Conservation (phyloP, 2,113 vertebrate species). For the Ellobius talpinus region DNA sequence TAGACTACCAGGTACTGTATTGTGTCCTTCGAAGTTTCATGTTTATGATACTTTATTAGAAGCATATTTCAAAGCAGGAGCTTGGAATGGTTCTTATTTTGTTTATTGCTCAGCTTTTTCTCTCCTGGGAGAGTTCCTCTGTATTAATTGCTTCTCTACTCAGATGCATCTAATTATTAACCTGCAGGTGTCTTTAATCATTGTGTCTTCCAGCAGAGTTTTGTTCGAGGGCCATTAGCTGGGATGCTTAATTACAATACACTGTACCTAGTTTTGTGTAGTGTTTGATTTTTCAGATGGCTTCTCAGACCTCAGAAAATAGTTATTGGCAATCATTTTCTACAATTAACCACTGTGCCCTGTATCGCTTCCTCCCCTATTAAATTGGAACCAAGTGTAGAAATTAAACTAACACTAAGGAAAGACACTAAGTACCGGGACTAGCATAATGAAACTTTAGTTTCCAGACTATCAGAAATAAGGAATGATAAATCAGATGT, state of each 20-base stretch:
- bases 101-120: slow-evolving; percentile 78
- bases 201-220: slow-evolving; percentile 85
- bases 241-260: slow-evolving; percentile 85
- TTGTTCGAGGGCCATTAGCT: slow-evolving; percentile 86
- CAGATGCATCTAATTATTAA: slow-evolving; percentile 90
- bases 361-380: slow-evolving; percentile 71
- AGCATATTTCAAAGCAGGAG: slow-evolving; percentile 42
- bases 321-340: slow-evolving; percentile 77
- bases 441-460: neutral
- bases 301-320: slow-evolving; percentile 78
- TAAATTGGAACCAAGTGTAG: slow-evolving; percentile 34
- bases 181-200: slow-evolving; percentile 90
- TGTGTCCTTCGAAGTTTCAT: slow-evolving; percentile 11
- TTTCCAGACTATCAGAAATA: neutral
- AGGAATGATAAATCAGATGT: neutral
- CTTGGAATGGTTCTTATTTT: slow-evolving; percentile 70
- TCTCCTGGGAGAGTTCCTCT: slow-evolving; percentile 80
- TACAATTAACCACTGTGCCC: slow-evolving; percentile 81
- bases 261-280: slow-evolving; percentile 83
- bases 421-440: neutral
- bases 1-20: neutral
- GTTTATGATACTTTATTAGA: slow-evolving; percentile 23
- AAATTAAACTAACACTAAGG: slow-evolving; percentile 28
- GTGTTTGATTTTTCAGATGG: slow-evolving; percentile 81
- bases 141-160: slow-evolving; percentile 89